Conservation (phyloP, 2,797 vertebrate species). For the Artibeus jamaicensis region DNA sequence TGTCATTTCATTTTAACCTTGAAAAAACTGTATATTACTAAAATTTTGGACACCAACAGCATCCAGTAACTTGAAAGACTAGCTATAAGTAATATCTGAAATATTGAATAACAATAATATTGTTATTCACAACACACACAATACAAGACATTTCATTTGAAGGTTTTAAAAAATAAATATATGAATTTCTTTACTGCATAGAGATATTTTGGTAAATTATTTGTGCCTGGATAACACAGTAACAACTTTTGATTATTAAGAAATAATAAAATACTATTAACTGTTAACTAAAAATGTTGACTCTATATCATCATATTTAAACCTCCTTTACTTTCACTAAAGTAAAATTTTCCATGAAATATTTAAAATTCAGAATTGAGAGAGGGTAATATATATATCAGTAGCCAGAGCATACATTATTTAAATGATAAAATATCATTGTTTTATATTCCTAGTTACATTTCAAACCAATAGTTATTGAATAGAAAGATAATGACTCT, state of each 20-base stretch:
- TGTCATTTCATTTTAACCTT: neutral
- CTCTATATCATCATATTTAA: neutral
- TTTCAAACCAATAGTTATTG: neutral
- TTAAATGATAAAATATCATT: neutral
- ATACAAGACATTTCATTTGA: neutral
- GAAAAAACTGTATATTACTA: neutral
- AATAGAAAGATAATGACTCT: neutral
- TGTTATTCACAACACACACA: neutral
- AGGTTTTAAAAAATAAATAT: neutral
- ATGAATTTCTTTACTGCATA: neutral
- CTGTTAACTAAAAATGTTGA: neutral
- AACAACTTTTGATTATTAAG: slow-evolving; percentile 9
- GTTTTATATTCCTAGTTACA: neutral
- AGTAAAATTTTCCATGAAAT: neutral
- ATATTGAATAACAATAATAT: no score
- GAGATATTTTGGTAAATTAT: neutral
- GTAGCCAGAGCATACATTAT: neutral
- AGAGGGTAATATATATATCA: neutral
- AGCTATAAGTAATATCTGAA: neutral
- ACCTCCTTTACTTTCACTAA: neutral
- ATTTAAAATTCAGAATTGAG: neutral
- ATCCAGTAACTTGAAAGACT: neutral
- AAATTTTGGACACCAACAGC: neutral
- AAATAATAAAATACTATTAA: neutral
- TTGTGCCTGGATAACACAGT: neutral